Conservation (phyloP, 1,140 invertebrate species). For the Cephus cinctus region DNA sequence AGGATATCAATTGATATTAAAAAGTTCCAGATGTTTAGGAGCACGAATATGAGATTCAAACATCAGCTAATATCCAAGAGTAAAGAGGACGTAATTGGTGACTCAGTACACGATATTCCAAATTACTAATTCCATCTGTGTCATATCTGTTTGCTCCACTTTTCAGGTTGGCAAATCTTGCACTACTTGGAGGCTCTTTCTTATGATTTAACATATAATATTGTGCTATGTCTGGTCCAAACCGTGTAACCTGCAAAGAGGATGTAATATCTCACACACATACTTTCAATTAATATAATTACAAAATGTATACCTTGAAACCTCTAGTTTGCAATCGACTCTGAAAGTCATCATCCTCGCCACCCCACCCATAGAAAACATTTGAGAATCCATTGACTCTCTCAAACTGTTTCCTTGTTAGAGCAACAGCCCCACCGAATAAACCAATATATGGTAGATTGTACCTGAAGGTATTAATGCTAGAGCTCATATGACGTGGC, state of each 20-base stretch:
- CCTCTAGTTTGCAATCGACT: constrained; percentile 47
- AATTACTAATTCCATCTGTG: constrained; percentile 66
- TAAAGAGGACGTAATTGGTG: constrained; percentile 46
- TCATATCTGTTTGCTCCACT: constrained; percentile 59
- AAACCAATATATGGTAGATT: constrained; percentile 73
- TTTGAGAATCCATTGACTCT: constrained; percentile 92
- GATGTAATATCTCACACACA: constrained; percentile 25
- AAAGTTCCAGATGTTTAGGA: too few species aligned
- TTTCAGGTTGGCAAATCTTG: constrained; percentile 62
- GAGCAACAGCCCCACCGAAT: constrained; percentile 76
- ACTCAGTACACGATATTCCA: constrained; percentile 53
- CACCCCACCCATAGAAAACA: constrained; percentile 84
- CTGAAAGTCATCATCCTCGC: constrained; percentile 90
- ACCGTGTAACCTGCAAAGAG: constrained; percentile 65
- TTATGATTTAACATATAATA: constrained; percentile 79
- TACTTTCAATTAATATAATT: not conserved
- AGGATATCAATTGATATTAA: too few species aligned
- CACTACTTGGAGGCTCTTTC: constrained; percentile 61
- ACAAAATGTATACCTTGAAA: constrained; percentile 33
- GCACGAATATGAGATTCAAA: constrained; percentile 29
- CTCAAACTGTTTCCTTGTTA: constrained; percentile 70
- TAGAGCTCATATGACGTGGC: constrained; percentile 91
- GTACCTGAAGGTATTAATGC: constrained; percentile 85
- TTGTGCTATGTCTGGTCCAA: constrained; percentile 68
- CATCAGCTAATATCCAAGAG: constrained; percentile 50